phyloP scores from a whole-genome alignment of 2,888 invertebrate species.

The Hipparchia semele region DNA sequence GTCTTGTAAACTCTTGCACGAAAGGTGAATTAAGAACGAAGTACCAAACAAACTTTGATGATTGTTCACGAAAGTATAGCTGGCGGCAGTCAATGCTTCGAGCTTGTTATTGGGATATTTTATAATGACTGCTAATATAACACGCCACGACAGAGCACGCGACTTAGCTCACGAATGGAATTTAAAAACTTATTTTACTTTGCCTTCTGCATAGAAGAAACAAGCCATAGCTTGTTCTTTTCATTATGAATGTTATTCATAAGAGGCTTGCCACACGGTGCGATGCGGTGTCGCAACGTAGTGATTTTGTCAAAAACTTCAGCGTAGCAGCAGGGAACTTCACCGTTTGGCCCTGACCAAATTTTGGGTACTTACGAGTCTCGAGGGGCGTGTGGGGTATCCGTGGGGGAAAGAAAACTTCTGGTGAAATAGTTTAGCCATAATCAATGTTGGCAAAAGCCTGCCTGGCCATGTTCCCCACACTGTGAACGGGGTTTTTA shows the following conservation, averaged over 20 bases:
- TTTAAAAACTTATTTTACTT: conserved; percentile 3
- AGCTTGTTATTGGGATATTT: conserved; percentile 12
- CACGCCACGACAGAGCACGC: conserved; percentile 9
- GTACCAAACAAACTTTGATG: not conserved
- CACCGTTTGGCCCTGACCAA: no score
- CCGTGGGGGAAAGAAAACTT: no score
- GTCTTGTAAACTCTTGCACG: not conserved
- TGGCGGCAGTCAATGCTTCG: not conserved
- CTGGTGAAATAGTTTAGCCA: no score
- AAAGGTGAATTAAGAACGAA: not conserved
- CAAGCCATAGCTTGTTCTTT: not conserved
- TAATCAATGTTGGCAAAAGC: no score
- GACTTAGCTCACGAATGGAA: conserved; percentile 3
- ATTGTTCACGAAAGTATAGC: conserved; percentile 1
- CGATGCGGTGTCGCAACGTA: no score
- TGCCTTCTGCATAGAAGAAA: not conserved
- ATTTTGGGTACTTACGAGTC: no score
- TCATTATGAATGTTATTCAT: not conserved
- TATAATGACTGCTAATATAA: conserved; percentile 12
- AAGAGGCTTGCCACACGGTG: no score
- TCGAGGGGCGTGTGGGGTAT: no score
- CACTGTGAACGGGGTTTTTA: no score
- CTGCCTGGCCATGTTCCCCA: no score
- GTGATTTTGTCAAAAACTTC: no score
- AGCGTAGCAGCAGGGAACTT: no score